phyloP scores from a whole-genome alignment of 2,888 invertebrate species.

The Athalia rosae region DNA sequence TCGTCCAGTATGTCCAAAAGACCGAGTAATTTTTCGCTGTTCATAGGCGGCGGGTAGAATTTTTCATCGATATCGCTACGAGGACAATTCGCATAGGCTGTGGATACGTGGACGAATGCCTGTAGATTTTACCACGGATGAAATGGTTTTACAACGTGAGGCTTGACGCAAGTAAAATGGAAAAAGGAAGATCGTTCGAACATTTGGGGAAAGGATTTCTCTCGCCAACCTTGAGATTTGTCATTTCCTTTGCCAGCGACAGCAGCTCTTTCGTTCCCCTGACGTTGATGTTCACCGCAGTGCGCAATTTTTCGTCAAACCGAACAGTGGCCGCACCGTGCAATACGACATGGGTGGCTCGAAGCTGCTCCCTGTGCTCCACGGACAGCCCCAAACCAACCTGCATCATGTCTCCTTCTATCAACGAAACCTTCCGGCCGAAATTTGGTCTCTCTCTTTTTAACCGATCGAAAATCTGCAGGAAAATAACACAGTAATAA shows the following conservation, averaged over 20 bases:
- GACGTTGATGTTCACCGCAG: conserved; percentile 82
- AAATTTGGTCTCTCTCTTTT: conserved; percentile 74
- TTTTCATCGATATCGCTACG: conserved; percentile 65
- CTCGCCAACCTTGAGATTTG: conserved; percentile 77
- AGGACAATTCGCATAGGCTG: conserved; percentile 68
- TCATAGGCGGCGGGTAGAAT: conserved; percentile 64
- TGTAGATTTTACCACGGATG: conserved; percentile 47
- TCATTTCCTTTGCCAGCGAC: conserved; percentile 79
- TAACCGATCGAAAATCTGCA: conserved; percentile 75
- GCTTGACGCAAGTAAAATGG: not conserved
- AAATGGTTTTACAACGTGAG: not conserved
- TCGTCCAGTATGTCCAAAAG: conserved; percentile 66
- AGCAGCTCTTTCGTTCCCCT: conserved; percentile 80
- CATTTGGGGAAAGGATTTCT: not conserved
- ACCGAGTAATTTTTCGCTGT: conserved; percentile 61
- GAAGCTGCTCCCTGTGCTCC: conserved; percentile 73
- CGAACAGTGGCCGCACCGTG: conserved; percentile 86
- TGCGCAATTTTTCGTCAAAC: conserved; percentile 82
- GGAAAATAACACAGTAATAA: conserved; percentile 45
- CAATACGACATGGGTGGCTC: conserved; percentile 79
- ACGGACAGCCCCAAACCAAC: conserved; percentile 75
- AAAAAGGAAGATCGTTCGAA: not conserved
- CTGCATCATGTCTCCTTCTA: conserved; percentile 76
- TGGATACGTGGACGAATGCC: conserved; percentile 69
- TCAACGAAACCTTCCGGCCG: conserved; percentile 75